Percentiles rank a stretch among this genome's conserved stretches.
Conservation (phyloP, 2,113 vertebrate species). For the Phrynosoma blainvillii region DNA sequence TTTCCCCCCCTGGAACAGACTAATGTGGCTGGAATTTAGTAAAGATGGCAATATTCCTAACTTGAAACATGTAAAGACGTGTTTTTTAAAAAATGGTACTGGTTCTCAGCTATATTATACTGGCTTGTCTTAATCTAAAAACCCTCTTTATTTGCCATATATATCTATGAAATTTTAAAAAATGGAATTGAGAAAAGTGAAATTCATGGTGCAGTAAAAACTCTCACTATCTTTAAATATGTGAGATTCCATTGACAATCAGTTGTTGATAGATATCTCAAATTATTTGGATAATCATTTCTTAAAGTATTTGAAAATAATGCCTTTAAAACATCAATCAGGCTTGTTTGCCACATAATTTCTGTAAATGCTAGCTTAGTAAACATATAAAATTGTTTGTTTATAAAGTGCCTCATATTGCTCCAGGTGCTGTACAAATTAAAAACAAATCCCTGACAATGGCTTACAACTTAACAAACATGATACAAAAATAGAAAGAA, state of each 20-base stretch:
- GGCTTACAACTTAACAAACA: background rate
- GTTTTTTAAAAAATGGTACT: background rate
- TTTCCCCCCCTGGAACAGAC: background rate
- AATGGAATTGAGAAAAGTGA: background rate
- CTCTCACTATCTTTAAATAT: background rate
- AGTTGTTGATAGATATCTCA: background rate
- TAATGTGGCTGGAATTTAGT: background rate
- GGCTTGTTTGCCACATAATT: background rate
- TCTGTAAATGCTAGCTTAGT: background rate
- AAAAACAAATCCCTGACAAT: background rate
- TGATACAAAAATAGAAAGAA: background rate
- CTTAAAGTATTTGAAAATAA: background rate
- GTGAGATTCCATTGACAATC: background rate
- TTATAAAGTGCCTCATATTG: background rate
- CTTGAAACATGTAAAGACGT: background rate
- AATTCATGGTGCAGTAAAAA: background rate
- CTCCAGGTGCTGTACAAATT: background rate
- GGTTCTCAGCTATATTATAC: background rate
- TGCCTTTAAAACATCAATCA: background rate
- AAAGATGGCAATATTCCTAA: background rate
- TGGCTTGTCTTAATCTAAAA: background rate
- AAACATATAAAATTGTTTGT: background rate
- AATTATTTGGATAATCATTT: slow-evolving; percentile 13
- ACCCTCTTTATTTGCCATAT: background rate
- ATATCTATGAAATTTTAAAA: background rate